A percentile compares a stretch with the other conserved stretches of the same genome.
Conservation (phyloP, 2,113 vertebrate genomes). For the Romanogobio albipinnatus region DNA sequence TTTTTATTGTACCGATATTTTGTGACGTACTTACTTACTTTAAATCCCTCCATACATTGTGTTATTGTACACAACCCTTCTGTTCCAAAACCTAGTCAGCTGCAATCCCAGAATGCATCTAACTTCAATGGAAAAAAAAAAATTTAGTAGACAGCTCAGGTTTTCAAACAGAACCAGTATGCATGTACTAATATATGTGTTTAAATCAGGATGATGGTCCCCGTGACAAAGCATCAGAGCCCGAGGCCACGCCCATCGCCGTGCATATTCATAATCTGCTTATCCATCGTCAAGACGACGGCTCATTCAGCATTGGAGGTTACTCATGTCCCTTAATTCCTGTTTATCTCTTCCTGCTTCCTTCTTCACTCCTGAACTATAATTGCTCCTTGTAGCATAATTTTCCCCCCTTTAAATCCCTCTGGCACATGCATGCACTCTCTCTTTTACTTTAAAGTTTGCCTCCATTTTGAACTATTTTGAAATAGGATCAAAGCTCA, state of each 20-base stretch:
- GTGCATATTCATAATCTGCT: constrained; percentile 87
- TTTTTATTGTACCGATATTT: background rate
- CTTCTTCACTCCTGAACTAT: background rate
- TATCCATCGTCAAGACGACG: constrained; percentile 89
- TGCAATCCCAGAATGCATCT: background rate
- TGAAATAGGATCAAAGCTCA: constrained; percentile 3
- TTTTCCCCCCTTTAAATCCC: background rate
- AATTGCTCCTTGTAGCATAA: background rate
- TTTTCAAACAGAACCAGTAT: background rate
- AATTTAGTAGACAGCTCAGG: background rate
- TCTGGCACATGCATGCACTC: constrained; percentile 7
- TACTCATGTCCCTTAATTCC: constrained; percentile 32
- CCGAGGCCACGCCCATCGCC: constrained; percentile 79
- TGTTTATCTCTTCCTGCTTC: background rate
- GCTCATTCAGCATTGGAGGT: constrained; percentile 93
- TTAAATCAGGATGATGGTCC: constrained; percentile 86
- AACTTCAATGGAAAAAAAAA: background rate
- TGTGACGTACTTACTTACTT: background rate
- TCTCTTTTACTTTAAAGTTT: background rate
- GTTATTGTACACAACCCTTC: background rate
- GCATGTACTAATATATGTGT: background rate
- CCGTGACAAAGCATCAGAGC: constrained; percentile 73
- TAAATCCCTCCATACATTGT: background rate
- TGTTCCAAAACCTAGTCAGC: background rate
- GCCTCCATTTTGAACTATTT: background rate